Evolutionary conservation across 1,140 invertebrate species (phyloP), one percentile per base, ranked within the genome.

Genomic region (Papilio aristodemus): DNA sequence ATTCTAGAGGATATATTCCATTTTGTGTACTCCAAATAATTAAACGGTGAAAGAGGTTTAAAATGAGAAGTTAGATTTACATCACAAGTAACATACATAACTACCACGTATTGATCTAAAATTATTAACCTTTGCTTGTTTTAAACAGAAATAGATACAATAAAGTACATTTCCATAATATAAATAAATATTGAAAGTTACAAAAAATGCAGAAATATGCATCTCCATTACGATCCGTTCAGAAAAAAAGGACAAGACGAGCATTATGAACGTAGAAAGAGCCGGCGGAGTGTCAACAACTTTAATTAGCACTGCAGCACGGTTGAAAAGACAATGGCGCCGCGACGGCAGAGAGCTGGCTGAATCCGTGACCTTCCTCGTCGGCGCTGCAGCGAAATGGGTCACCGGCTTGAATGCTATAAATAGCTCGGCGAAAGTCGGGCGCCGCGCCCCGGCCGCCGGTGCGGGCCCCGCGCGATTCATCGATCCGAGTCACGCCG

Each of bases 351-450:
- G 80, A 87, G 81, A 83, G 85, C 80, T 78, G 84, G 79, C 84
- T 86, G 83, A 85, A 90, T 89, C 89, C 86, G 85, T 91, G 89
- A 91, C 89, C 89, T 91, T 91, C 89, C 87, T 84, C 81, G 79
- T 74, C 75, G 86, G 84, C 79, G 86, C 86, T 91, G 87, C 86
- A 89, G 82, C 83, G 83, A 91, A 90, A 89, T 91, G 87, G 89
- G 89, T 91, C 89, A 91, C 85, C 89, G 87, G 87, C 87, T 87
- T 87, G 81, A 88, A 83, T 87, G 85, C 85, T 91, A 91, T 91
- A 90, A 90, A 91, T 91, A 91, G 89, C 89, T 87, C 79, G 85
- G 86, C 78, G 85, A 87, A 89, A 89, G 87, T 89, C 85, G 89
- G 87, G 79, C 86, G 85, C 81, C 88, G 80, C 81, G 71, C 85